Evolutionary conservation across 2,888 invertebrate species (phyloP).

Genomic region (Lacanobia wlatinum): DNA sequence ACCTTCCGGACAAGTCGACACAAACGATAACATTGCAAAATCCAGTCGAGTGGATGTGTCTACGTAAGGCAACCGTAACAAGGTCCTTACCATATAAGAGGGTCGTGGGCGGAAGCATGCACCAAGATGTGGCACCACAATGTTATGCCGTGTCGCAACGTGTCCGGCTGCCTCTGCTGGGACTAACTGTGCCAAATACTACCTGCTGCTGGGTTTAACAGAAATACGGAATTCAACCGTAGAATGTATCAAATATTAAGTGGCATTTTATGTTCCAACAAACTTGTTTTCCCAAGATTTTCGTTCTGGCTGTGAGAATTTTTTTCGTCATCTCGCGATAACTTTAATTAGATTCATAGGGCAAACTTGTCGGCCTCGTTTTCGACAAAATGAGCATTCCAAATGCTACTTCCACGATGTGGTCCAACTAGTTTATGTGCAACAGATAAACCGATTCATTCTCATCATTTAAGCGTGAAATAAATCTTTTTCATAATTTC

Average conservation of each 20-base stretch:
- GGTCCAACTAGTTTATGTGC: conserved; percentile 59
- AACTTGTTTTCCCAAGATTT: conserved; percentile 53
- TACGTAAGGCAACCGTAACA: conserved; percentile 79
- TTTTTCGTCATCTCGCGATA: conserved; percentile 62
- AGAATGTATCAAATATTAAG: conserved; percentile 19
- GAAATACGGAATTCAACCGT: conserved; percentile 10
- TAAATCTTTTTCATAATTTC: conserved; percentile 52
- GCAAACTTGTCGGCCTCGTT: conserved; percentile 70
- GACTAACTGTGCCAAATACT: conserved; percentile 49
- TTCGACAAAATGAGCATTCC: conserved; percentile 65
- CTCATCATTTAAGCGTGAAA: conserved; percentile 59
- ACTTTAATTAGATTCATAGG: conserved; percentile 73
- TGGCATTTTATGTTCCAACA: conserved; percentile 28
- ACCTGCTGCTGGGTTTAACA: neutral
- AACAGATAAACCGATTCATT: conserved; percentile 51
- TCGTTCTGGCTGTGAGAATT: conserved; percentile 33
- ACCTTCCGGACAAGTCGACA: conserved; percentile 76
- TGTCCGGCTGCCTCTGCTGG: conserved; percentile 64
- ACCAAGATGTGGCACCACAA: conserved; percentile 69
- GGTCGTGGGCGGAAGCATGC: conserved; percentile 85
- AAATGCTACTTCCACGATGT: conserved; percentile 52
- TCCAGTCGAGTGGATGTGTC: conserved; percentile 74
- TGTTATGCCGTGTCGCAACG: conserved; percentile 70
- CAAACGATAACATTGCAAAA: conserved; percentile 76
- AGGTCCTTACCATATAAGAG: conserved; percentile 83